Evolutionary conservation across 2,888 invertebrate genomes (phyloP), one percentile per base, ranked within the genome.

Genomic region (Adelphocoris suturalis): DNA sequence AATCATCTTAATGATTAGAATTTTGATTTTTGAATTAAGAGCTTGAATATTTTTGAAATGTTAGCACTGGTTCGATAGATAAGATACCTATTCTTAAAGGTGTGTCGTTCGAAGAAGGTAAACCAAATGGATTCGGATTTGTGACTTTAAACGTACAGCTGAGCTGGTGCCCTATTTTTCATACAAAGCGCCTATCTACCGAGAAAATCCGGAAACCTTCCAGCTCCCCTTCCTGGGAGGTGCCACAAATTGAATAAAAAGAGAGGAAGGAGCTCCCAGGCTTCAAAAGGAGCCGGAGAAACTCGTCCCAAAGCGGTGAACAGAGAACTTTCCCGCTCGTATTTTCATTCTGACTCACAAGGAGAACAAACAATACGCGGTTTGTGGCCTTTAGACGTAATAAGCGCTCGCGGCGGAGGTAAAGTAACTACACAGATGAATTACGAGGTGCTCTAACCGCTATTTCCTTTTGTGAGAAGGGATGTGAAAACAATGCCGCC

Each of bases 331-430:
- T 23, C 68, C 68, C 68, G 23, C 68, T 68, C 68, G 23, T 68
- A 68, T 68, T 68, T 68, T 68, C 68, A 68, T 68, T 68, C 23
- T 68, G 68, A 68, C 68, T 68, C 68, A 68, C 68, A 68, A 68
- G 68, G 68, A 68, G 68, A 68, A 23, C 68, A 68, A 68, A 68
- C 68, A 68, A 68, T 68, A 68, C 68, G 68, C 68, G 68, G 68
- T 68, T 68, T 68, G 68, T 68, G 68, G 68, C 68, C 68, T 68
- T 68, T 68, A 68, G 68, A 68, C 68, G 68, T 68, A 68, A 68
- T 68, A 68, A 68, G 68, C 68, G 68, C 68, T 68, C 68, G 68
- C 68, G 68, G 68, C 68, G 68, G 68, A 68, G 68, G 68, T 68
- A 23, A 23, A 68, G 68, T 68, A 68, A 68, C 68, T 68, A 68